Evolutionary conservation across 2,113 vertebrate species (phyloP).

Genomic region (Tonatia bakeri): DNA sequence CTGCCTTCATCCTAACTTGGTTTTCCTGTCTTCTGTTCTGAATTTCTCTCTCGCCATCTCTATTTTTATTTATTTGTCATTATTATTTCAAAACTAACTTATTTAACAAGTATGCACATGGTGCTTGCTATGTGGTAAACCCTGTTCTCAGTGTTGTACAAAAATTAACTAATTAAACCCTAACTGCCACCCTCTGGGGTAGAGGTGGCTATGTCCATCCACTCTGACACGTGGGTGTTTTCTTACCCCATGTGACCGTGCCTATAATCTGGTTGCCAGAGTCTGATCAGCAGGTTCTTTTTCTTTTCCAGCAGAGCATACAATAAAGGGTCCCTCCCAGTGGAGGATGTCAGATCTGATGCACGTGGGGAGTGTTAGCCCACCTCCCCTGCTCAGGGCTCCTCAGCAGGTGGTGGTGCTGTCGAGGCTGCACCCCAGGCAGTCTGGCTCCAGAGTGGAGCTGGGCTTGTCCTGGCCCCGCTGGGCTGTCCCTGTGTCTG

Average conservation of each 20-base stretch:
- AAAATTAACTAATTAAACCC: neutral
- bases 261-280: neutral
- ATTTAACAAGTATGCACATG: neutral
- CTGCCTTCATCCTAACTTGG: neutral
- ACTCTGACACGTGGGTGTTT: neutral
- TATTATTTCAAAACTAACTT: neutral
- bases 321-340: neutral
- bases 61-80: neutral
- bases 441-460: fast-evolving
- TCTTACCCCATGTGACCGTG: neutral
- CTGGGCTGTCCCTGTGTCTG: neutral
- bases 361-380: fast-evolving
- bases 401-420: neutral
- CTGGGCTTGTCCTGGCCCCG: fast-evolving
- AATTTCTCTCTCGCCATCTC: neutral
- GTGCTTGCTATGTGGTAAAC: neutral
- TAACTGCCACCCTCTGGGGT: neutral
- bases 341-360: no score
- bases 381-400: neutral
- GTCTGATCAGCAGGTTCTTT: neutral
- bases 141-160: neutral
- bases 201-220: neutral
- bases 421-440: neutral
- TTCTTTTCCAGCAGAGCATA: neutral
- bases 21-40: neutral